phyloP scores from a whole-genome alignment of 1,140 invertebrate species.

The Phymastichus coffea region DNA sequence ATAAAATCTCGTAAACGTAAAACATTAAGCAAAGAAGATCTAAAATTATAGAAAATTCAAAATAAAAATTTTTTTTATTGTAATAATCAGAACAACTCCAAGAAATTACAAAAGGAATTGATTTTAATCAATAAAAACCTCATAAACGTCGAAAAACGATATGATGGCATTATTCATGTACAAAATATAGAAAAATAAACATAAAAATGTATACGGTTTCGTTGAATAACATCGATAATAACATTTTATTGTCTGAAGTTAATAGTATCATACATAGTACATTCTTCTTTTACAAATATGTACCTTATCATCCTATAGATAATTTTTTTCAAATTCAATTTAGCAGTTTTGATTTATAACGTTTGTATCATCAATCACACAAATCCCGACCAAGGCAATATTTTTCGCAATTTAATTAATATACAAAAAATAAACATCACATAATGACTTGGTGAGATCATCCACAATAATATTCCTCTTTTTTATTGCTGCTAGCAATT shows the following conservation, averaged over 20 bases:
- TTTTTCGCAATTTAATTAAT: conserved; percentile 36
- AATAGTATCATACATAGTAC: conserved; percentile 49
- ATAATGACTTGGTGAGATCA: conserved; percentile 2
- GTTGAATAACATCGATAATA: conserved; percentile 57
- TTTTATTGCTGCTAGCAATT: conserved; percentile 8
- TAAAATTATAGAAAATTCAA: background rate
- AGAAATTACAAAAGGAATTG: conserved; percentile 9
- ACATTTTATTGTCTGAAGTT: conserved; percentile 58
- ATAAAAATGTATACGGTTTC: no score
- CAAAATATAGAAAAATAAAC: no score
- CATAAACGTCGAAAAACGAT: no score
- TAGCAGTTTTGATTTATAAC: conserved; percentile 15
- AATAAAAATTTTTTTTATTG: no score
- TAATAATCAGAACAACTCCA: background rate
- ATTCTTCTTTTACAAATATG: conserved; percentile 30
- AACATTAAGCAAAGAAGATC: background rate
- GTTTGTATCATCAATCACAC: conserved; percentile 9
- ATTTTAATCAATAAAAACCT: conserved; percentile 19
- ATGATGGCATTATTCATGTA: no score
- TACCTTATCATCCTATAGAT: conserved; percentile 34
- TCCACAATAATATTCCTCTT: background rate
- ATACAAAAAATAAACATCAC: conserved; percentile 16
- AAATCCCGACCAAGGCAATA: conserved; percentile 35
- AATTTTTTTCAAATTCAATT: conserved; percentile 31
- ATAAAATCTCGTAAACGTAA: conserved; percentile 34